Percentiles rank a stretch among this genome's conserved stretches.
Evolutionary conservation across 1,140 invertebrate species (phyloP).

Genomic region (Brachionus angularis): DNA sequence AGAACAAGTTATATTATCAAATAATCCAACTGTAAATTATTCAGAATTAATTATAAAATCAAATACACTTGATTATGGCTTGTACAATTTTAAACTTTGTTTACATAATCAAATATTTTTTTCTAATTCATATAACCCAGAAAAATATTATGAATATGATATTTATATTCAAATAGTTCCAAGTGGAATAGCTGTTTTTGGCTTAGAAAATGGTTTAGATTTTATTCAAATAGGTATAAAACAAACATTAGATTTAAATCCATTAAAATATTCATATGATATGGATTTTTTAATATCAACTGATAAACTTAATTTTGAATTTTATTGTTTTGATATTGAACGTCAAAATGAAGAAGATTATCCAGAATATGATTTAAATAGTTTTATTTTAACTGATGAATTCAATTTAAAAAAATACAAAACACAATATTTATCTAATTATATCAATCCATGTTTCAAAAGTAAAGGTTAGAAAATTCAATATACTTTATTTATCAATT

Average conservation of each 20-base stretch:
- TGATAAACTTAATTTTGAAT: not conserved
- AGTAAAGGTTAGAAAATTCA: not conserved
- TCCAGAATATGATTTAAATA: too few relatives aligned
- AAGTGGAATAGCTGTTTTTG: constrained; percentile 26
- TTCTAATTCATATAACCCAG: not conserved
- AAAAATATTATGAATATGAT: not conserved
- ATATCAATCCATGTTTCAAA: not conserved
- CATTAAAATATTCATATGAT: constrained; percentile 14
- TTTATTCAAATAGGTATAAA: constrained; percentile 4
- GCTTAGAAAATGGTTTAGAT: not conserved
- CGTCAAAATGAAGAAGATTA: too few relatives aligned
- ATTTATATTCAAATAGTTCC: constrained; percentile 26
- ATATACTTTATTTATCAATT: too few relatives aligned
- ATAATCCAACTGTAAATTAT: too few relatives aligned
- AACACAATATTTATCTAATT: too few relatives aligned
- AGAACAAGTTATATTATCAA: too few relatives aligned
- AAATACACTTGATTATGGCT: too few relatives aligned
- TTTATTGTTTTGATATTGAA: too few relatives aligned
- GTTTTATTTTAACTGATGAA: too few relatives aligned
- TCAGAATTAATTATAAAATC: too few relatives aligned
- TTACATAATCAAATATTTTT: too few relatives aligned
- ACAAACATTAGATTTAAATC: constrained; percentile 11
- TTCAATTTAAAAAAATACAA: not conserved
- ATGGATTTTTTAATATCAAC: constrained; percentile 17
- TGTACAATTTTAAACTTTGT: too few relatives aligned